Evolutionary conservation across 2,888 invertebrate species (phyloP).

Genomic region (Branchipolynoe longqiensis): DNA sequence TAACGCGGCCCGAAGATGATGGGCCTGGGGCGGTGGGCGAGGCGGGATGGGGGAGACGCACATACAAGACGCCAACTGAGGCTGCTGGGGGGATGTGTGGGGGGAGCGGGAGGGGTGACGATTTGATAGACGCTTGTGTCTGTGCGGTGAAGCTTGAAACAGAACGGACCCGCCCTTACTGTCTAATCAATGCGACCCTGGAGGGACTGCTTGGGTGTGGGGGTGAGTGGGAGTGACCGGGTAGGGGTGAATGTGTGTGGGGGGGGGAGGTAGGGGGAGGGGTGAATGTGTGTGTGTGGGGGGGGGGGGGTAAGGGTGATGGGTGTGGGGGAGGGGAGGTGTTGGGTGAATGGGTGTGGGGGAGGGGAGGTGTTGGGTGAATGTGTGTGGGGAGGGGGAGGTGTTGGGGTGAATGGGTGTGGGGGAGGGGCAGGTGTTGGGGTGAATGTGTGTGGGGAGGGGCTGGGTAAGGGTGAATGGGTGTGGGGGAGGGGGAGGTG

Average conservation of each 20-base stretch:
- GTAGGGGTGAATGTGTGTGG: background rate
- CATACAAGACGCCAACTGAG: background rate
- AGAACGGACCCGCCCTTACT: background rate
- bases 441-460: too few relatives aligned
- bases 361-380: too few relatives aligned
- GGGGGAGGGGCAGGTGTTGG: too few relatives aligned
- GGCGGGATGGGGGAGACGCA: background rate
- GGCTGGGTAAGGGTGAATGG: too few relatives aligned
- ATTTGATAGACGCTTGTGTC: slow-evolving; percentile 14
- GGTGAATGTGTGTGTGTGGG: background rate
- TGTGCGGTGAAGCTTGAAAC: background rate
- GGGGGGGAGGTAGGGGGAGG: background rate
- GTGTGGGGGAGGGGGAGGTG: too few relatives aligned
- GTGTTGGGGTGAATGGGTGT: too few relatives aligned
- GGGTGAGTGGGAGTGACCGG: background rate
- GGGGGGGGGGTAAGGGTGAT: too few relatives aligned
- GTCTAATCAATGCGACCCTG: background rate
- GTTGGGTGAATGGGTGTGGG: too few relatives aligned
- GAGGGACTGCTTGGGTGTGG: background rate
- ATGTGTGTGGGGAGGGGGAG: too few relatives aligned
- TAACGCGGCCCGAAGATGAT: too few relatives aligned
- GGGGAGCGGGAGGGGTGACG: background rate
- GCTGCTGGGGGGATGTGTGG: background rate
- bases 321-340: too few relatives aligned
- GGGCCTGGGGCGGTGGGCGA: background rate